Base-by-base conservation (phyloP, 1,140 invertebrate species). In the Centruroides sculpturatus region DNA sequence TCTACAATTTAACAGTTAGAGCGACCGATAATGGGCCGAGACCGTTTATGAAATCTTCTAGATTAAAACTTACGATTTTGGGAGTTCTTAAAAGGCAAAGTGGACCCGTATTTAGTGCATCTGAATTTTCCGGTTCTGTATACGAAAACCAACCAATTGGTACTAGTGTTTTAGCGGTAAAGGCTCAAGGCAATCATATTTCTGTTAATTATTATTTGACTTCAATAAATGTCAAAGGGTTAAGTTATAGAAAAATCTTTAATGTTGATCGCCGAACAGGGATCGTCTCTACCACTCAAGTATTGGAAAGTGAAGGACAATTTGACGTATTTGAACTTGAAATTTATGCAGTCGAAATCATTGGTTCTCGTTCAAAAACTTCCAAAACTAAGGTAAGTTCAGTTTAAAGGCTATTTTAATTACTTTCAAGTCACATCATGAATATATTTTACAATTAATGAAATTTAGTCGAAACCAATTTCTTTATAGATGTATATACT, bases 191-290 rank as follows among this genome's bases (percentile, higher is more conserved):
- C 82, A 66, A 83, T 94, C 55, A 72, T 89, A 62, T 85, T 83
- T 60, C 81, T 95, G 60, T 94, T 68, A 88, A 92, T 70, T 95
- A 92, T 77, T 94, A 90, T 75, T 85, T 95, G 70, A 93, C 92
- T 75, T 85, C 90, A 70, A 92, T 91, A 49, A 77, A 76, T 13
- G 71, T 72, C 11, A 81, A 81, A 70, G 80, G 79, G 63, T 77
- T 77, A 57, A 85, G 87, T 74, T 85, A 86, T 64, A 85, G 89
- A 71, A 81, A 85, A 66, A 78, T 90, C 60, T 79, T 98, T 71
- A 85, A 87, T 68, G 85, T 98, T 65, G 90, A 97, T 75, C 80
- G 83, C 5, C 85, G 86, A 66, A 80, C 87, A 66, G 94, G 94
- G 11, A 84, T 93, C 57, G 72, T 97, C 52, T 88, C 88, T 8